A percentile compares a stretch with the other conserved stretches of the same genome.
Conservation (phyloP, 2,113 vertebrate genomes). For the Tonatia bakeri region DNA sequence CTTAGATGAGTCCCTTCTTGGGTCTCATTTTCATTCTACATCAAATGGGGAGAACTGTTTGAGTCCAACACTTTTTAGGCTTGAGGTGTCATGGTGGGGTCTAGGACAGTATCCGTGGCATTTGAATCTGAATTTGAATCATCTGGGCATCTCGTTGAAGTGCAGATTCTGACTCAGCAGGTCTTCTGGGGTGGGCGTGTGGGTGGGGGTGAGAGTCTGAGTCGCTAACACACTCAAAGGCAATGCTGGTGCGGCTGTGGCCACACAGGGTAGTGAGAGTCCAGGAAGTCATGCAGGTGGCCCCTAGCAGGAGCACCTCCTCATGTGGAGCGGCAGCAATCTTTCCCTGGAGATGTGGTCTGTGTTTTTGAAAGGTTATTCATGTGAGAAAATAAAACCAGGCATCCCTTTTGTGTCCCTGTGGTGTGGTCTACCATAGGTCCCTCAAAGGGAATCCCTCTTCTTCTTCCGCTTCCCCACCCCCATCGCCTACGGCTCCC, state of each 20-base stretch:
- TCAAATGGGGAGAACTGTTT: background rate
- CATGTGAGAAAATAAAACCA: background rate
- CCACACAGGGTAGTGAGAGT: background rate
- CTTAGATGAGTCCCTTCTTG: background rate
- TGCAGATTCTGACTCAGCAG: background rate
- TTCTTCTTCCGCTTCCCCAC: slow-evolving; percentile 18
- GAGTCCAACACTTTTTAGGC: background rate
- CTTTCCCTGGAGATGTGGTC: background rate
- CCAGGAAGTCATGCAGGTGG: background rate
- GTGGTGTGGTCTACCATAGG: background rate
- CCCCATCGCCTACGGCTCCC: slow-evolving; percentile 51
- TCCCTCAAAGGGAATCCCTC: slow-evolving; percentile 59
- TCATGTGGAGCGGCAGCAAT: background rate
- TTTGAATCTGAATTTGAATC: background rate
- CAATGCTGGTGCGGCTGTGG: too few species aligned
- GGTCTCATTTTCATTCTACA: background rate
- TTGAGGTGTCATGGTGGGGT: background rate
- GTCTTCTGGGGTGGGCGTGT: background rate
- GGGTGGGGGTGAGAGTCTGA: background rate
- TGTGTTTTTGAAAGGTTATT: slow-evolving; percentile 33
- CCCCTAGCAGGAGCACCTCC: background rate
- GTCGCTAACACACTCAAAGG: background rate
- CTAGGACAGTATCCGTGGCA: background rate
- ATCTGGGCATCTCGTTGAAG: background rate
- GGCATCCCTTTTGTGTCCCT: background rate